These are phyloP conservation scores for Craterocephalus amniculus DNA, from an alignment of 2,797 vertebrate species.

Conservation along the genomic window DNA sequence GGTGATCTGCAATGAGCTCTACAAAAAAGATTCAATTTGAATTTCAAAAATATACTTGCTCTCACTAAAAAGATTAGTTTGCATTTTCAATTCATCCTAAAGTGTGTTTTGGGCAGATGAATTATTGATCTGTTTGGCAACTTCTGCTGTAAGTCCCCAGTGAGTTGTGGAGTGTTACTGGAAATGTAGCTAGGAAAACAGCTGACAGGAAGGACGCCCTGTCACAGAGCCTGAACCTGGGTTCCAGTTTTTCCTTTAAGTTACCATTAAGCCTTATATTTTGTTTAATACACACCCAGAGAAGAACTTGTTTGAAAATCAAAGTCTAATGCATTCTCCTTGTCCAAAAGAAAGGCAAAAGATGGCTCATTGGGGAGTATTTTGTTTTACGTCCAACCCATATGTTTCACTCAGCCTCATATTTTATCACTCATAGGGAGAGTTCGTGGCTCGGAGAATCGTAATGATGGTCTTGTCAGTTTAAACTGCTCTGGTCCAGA, in stretches of 20 bases:
- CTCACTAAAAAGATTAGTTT: conserved; percentile 39
- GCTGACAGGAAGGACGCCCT: conserved; percentile 32
- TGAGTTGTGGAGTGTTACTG: conserved; percentile 56
- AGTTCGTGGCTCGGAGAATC: conserved; percentile 15
- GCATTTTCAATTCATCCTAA: conserved; percentile 51
- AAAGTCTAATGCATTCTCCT: conserved; percentile 26
- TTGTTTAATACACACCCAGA: conserved; percentile 2
- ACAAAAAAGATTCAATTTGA: background rate
- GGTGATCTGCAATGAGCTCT: background rate
- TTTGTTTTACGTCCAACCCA: conserved; percentile 46
- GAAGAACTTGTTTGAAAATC: conserved; percentile 22
- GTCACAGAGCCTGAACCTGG: conserved; percentile 23
- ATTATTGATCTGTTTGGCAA: conserved; percentile 75
- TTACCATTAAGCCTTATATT: conserved; percentile 15
- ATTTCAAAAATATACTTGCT: conserved; percentile 23
- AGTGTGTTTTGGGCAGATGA: conserved; percentile 60
- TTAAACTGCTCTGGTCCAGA: conserved; percentile 16
- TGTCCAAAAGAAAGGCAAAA: conserved; percentile 16
- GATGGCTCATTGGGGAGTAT: conserved; percentile 35
- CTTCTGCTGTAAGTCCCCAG: conserved; percentile 43
- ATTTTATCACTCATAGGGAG: conserved; percentile 33
- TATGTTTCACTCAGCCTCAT: conserved; percentile 27
- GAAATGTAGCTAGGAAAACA: conserved; percentile 57
- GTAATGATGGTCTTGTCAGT: conserved; percentile 43
- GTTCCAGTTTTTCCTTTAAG: conserved; percentile 19